Base-by-base conservation (phyloP, 1,140 invertebrate genomes). In the Drosophila sp. region DNA sequence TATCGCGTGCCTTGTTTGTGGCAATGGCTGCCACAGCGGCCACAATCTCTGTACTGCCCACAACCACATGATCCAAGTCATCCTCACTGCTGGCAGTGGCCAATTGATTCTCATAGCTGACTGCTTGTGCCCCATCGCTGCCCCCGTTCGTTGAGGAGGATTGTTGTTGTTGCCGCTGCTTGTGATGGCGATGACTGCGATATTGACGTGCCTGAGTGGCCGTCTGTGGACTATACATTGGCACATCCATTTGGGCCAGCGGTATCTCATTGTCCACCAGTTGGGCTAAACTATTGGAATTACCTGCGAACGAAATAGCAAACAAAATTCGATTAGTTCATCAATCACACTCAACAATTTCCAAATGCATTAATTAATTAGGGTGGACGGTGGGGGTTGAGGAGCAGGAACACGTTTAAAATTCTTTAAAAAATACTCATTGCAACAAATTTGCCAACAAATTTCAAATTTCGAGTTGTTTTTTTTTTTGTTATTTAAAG, bases 231-330 rank as follows among this genome's bases (percentile, higher is more conserved):
- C 79, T 80, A 8, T 82, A 87, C 5, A 80, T 74, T 25, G 91
- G 87, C 55, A 79, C 79, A 63, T 91, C 80, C 70, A 93, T 92
- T 38, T 94, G 93, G 58, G 94, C 94, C 70, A 95, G 61, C 23
- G 94, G 94, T 64, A 94, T 93, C 92, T 95, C 94, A 76, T 94
- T 95, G 67, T 93, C 93, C 61, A 95, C 94, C 67, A 95, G 92
- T 75, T 95, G 94, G 64, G 94, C 94, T 87, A 95, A 92, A 87
- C 94, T 95, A 91, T 94, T 95, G 64, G 94, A 93, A 79, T 94
- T 95, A 90, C 94, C 95, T 93, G 77, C 92, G 63, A 55, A 55
- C 25, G 82, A 86, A 8, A 74, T n/a, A 17, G 8, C 32, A 47
- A 30, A 70, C 27, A 29, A 32, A 8, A 40, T 27, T 38, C 2